Conservation (phyloP, 2,888 invertebrate species). For the Tubulanus polymorphus region DNA sequence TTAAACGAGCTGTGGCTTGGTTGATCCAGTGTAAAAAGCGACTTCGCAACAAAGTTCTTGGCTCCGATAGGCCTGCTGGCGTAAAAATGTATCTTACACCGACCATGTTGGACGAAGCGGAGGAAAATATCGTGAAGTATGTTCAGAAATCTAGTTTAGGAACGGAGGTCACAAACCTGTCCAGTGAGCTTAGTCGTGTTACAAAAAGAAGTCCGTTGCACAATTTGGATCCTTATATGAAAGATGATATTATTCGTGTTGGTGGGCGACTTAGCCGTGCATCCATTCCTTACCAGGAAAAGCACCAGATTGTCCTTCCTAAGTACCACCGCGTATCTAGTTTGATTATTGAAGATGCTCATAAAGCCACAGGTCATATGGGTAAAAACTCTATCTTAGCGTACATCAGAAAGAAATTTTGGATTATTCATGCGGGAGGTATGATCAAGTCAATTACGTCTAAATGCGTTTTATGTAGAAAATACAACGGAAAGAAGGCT, state of each 20-base stretch:
- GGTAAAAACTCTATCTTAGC: background rate
- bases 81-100: no score
- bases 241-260: constrained; percentile 14
- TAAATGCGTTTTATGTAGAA: background rate
- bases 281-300: background rate
- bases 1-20: no score
- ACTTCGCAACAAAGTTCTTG: no score
- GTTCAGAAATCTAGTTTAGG: no score
- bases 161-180: no score
- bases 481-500: background rate
- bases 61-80: no score
- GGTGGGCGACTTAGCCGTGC: constrained; percentile 3
- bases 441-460: background rate
- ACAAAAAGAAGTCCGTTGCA: background rate
- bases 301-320: constrained; percentile 6
- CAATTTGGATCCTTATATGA: constrained; percentile 12
- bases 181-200: no score
- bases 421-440: background rate
- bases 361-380: background rate
- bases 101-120: no score
- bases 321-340: constrained; percentile 2
- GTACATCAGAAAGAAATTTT: background rate
- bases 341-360: constrained; percentile 4
- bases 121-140: no score
- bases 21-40: no score